Conservation (phyloP, 2,113 vertebrate genomes). For the Fulmarus glacialis region DNA sequence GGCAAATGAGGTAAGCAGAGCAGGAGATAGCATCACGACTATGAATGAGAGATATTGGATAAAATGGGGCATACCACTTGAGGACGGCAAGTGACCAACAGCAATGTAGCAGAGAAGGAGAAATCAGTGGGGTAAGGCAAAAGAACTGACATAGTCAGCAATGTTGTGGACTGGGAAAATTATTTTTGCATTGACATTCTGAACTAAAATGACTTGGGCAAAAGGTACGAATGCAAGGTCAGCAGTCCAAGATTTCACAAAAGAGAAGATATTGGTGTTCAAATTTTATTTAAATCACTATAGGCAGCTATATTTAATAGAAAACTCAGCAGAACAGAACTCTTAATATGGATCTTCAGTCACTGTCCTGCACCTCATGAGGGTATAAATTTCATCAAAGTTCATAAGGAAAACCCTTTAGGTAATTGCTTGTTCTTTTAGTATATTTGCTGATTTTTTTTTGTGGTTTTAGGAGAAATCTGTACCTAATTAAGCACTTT, state of each 20-base stretch:
- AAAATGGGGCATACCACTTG: accelerated
- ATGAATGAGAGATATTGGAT: neutral
- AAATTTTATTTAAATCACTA: neutral
- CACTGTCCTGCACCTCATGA: neutral
- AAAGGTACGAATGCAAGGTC: neutral
- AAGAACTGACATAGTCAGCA: neutral
- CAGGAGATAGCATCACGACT: neutral
- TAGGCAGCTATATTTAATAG: neutral
- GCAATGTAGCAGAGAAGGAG: neutral
- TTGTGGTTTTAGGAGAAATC: neutral
- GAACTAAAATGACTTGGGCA: neutral
- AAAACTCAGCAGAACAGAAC: neutral
- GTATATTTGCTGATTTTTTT: neutral
- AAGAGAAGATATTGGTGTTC: neutral
- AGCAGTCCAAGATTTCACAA: neutral
- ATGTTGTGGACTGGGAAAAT: neutral
- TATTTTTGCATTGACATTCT: neutral
- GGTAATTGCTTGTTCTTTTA: neutral
- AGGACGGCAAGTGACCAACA: neutral
- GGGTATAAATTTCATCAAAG: neutral
- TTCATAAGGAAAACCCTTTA: neutral
- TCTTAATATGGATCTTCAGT: neutral
- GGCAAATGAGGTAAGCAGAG: neutral
- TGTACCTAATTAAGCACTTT: neutral
- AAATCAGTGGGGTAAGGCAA: neutral